Conservation (phyloP, 2,797 vertebrate genomes). For the Miichthys miiuy region DNA sequence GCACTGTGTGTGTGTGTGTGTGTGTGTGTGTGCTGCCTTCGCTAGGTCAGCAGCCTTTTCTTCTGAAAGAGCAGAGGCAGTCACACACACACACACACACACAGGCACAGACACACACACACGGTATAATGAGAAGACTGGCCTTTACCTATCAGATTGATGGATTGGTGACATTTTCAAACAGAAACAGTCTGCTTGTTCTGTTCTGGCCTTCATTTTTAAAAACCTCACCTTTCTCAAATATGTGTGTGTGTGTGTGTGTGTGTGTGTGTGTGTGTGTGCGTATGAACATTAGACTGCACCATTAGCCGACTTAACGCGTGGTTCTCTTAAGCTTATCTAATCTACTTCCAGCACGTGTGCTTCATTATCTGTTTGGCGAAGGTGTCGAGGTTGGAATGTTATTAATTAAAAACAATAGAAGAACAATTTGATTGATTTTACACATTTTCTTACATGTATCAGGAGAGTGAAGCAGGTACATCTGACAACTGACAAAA, state of each 20-base stretch:
- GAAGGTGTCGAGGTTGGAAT: not conserved
- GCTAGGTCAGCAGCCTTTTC: constrained; percentile 50
- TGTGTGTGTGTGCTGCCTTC: constrained; percentile 18
- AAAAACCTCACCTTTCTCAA: constrained; percentile 44
- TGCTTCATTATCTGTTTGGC: not conserved
- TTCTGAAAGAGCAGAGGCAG: constrained; percentile 36
- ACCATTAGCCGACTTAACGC: not conserved
- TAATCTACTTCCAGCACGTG: not conserved
- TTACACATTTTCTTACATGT: not conserved
- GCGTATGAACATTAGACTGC: not conserved
- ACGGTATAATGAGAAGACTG: constrained; percentile 65
- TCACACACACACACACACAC: constrained; percentile 33
- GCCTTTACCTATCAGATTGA: constrained; percentile 76
- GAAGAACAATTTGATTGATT: not conserved
- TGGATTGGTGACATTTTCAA: constrained; percentile 76
- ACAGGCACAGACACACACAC: constrained; percentile 34
- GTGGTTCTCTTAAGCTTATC: not conserved
- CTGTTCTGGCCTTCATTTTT: constrained; percentile 48
- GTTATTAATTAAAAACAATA: not conserved
- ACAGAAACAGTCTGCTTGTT: constrained; percentile 51
- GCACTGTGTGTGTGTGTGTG: constrained; percentile 9
- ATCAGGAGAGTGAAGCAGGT: not conserved
- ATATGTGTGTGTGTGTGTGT: not conserved
- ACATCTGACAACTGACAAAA: too few relatives aligned
- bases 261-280: not conserved